Percentiles rank a stretch among this genome's conserved stretches.
These are phyloP conservation scores for Sarcophaga carnaria DNA, from an alignment of 2,888 invertebrate species.

Conservation along the genomic window DNA sequence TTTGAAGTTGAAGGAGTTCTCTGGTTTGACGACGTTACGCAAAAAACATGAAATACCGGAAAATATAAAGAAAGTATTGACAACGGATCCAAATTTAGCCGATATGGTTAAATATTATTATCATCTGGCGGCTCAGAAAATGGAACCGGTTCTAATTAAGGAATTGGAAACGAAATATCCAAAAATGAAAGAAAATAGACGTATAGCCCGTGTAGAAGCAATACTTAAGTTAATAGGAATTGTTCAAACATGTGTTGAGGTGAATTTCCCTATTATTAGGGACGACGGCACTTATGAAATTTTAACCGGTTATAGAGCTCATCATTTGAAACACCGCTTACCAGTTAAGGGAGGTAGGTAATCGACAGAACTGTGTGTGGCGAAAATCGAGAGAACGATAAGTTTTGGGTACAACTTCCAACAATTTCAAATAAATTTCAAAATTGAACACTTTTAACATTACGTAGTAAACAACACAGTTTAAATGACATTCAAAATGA, in stretches of 20 bases:
- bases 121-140: slow-evolving; percentile 76
- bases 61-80: slow-evolving; percentile 72
- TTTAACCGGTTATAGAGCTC: slow-evolving; percentile 78
- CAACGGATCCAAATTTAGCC: slow-evolving; percentile 76
- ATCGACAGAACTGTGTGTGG: neutral
- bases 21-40: slow-evolving; percentile 40
- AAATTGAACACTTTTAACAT: too few relatives aligned
- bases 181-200: slow-evolving; percentile 73
- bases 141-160: slow-evolving; percentile 76
- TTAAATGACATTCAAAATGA: too few relatives aligned
- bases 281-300: slow-evolving; percentile 77
- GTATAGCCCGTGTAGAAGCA: slow-evolving; percentile 74
- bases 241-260: slow-evolving; percentile 75
- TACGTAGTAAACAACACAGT: too few relatives aligned
- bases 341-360: slow-evolving; percentile 80
- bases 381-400: too few relatives aligned
- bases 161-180: slow-evolving; percentile 75
- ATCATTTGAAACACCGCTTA: slow-evolving; percentile 77
- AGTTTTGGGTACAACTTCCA: too few relatives aligned
- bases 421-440: too few relatives aligned
- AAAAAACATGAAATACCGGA: slow-evolving; percentile 77
- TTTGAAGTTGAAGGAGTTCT: neutral
- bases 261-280: slow-evolving; percentile 77
- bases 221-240: slow-evolving; percentile 77
- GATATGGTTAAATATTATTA: slow-evolving; percentile 79